Evolutionary conservation across 37 sponge, comb jelly and placozoan species (phyloP), one percentile per base, ranked within the genome.

Genomic region (Halisarca cf. caerulea): DNA sequence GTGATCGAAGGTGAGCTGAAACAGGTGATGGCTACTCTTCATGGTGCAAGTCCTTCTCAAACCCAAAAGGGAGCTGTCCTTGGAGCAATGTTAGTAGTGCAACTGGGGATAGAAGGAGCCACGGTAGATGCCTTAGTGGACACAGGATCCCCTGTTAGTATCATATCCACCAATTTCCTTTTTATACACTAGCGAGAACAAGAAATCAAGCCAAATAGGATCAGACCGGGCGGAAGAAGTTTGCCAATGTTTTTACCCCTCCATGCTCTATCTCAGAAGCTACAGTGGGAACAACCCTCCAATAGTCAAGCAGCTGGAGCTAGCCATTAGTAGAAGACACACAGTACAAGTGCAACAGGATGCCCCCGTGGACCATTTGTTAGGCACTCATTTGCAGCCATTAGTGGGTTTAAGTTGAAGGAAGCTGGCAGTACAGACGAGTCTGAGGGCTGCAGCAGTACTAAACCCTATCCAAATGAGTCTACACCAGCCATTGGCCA

Each of bases 131-230:
- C 90, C 8, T 62, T 86, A 25, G 28, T 90, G 41, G 90, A 90
- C 68, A 90, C 86, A 0, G 90, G 90, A 1, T 82, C 83, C 11
- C 90, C 90, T 54, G 86, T 64, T 9, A 85, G 80, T 33, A 82
- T 90, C 0, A 40, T 85, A 0, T 90, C 90, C 1, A 24, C 85
- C 6, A 40, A 74, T 20, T 61, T 81, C 55, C 43, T 74, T 2
- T 2, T 85, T 40, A 0, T 59, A 14, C 25, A 54, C 68, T 15
- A 20, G 27, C 0, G 40, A 70, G 72, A 21, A 45, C 21, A 42
- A 30, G 53, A 66, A 30, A 6, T n/a, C 0, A 20, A 18, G 28
- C 1, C 72, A 83, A 28, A 27, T 3, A 5, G 2, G 57, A 11
- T 25, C 30, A 20, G 60, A 83, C 18, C 68, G 83, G 83, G 39